Percentiles rank a stretch among this genome's conserved stretches.
These are phyloP conservation scores for Sclerodermus sp. DNA, from an alignment of 2,888 invertebrate species.

Conservation along the genomic window DNA sequence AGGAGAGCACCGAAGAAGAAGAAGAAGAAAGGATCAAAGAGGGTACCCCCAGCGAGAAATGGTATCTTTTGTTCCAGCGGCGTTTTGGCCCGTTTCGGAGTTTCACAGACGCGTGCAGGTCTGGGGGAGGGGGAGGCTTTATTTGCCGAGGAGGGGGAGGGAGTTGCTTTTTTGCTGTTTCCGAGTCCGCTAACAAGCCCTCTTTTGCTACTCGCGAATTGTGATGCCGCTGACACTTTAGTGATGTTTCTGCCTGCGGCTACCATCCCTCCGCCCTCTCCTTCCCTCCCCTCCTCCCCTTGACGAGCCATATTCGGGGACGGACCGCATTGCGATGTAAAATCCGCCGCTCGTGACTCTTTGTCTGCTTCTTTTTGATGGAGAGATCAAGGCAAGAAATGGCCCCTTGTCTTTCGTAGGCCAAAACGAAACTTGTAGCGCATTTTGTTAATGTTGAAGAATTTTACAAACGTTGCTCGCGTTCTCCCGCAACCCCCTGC, in stretches of 20 bases:
- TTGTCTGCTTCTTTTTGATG: not conserved
- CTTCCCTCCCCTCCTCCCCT: conserved; percentile 6
- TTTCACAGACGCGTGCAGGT: conserved; percentile 24
- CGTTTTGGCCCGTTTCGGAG: conserved; percentile 10
- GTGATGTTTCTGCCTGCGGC: conserved; percentile 47
- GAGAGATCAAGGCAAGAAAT: not conserved
- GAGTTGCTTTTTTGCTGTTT: not conserved
- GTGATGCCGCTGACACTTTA: conserved; percentile 58
- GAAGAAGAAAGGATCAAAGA: conserved; percentile 4
- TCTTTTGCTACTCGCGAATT: conserved; percentile 53
- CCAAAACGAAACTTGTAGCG: no score
- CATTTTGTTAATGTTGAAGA: no score
- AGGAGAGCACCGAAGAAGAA: conserved; percentile 7
- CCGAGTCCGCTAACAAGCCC: conserved; percentile 53
- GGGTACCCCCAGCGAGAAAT: conserved; percentile 4
- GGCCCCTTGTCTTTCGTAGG: no score
- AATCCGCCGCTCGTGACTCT: no score
- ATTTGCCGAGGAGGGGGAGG: not conserved
- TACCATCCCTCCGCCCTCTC: conserved; percentile 1
- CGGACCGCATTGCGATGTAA: not conserved
- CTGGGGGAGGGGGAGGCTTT: not conserved
- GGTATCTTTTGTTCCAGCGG: conserved; percentile 11
- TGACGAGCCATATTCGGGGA: conserved; percentile 6
- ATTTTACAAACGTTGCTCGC: no score
- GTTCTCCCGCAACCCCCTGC: no score